Conservation (phyloP, 2,888 invertebrate species). For the Quadroppia sp. region DNA sequence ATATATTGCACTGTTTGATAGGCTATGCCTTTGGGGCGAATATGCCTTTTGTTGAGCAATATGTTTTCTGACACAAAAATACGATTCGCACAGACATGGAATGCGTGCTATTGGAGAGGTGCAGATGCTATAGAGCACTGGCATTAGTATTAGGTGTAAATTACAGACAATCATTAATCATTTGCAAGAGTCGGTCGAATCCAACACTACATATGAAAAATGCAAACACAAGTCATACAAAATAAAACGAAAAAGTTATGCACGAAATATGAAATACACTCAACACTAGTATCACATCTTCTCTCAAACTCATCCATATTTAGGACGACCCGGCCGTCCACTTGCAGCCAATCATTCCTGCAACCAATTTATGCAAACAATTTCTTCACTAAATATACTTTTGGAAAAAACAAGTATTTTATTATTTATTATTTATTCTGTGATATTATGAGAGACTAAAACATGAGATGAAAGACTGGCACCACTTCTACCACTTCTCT, state of each 20-base stretch:
- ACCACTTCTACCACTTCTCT: constrained; percentile 26
- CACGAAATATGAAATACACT: constrained; percentile 20
- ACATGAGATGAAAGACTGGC: constrained; percentile 24
- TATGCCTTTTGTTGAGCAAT: constrained; percentile 27
- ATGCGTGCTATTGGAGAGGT: constrained; percentile 26
- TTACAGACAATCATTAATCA: constrained; percentile 34
- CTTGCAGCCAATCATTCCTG: not conserved
- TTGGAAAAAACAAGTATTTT: not conserved
- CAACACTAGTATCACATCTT: not conserved
- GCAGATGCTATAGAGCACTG: not conserved
- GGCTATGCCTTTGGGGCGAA: constrained; percentile 7
- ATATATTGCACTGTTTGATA: not conserved
- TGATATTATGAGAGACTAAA: constrained; percentile 8
- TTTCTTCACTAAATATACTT: not conserved
- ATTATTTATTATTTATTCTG: constrained; percentile 18
- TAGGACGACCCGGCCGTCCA: constrained; percentile 22
- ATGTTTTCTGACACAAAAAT: constrained; percentile 27
- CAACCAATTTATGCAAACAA: constrained; percentile 23
- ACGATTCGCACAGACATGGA: constrained; percentile 25
- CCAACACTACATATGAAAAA: constrained; percentile 13
- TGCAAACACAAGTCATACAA: constrained; percentile 29
- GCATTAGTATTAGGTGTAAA: constrained; percentile 33
- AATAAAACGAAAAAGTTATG: not conserved
- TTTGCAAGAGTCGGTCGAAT: constrained; percentile 21
- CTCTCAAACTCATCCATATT: constrained; percentile 35